Evolutionary conservation across 1,140 invertebrate genomes (phyloP).

Genomic region (Tigriopus japonicus): DNA sequence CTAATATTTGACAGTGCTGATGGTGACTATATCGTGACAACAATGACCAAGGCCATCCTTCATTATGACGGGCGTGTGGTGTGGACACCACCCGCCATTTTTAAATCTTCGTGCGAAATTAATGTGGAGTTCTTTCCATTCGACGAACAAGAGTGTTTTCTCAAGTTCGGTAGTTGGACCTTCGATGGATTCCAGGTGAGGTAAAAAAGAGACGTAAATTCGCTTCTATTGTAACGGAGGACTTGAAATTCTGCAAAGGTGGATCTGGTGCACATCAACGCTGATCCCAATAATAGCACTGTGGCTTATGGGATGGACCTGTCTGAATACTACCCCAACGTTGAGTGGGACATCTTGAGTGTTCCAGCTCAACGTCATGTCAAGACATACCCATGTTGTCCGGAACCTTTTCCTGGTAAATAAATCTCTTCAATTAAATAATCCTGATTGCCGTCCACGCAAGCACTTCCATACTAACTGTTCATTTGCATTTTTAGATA

Average conservation of each 20-base stretch:
- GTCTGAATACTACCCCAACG: conserved; percentile 81
- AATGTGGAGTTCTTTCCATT: conserved; percentile 90
- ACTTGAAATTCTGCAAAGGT: conserved; percentile 37
- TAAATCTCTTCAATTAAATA: too few relatives aligned
- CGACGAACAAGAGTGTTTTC: conserved; percentile 86
- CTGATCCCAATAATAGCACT: conserved; percentile 50
- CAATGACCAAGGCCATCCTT: conserved; percentile 90
- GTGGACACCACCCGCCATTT: conserved; percentile 85
- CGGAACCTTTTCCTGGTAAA: conserved; percentile 53
- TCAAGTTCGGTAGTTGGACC: conserved; percentile 95
- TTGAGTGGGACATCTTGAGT: conserved; percentile 92
- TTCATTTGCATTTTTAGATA: conserved; percentile 44
- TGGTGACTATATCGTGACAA: conserved; percentile 91
- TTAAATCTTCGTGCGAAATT: conserved; percentile 94
- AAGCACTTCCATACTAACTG: background rate
- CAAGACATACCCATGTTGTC: conserved; percentile 71
- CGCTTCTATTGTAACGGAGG: background rate
- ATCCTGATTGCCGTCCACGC: background rate
- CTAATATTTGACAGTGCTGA: conserved; percentile 57
- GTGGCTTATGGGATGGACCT: conserved; percentile 76
- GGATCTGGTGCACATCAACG: conserved; percentile 73
- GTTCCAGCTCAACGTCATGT: conserved; percentile 76
- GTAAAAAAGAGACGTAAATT: background rate
- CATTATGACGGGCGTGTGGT: conserved; percentile 69
- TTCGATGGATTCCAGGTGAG: conserved; percentile 82